A percentile compares a stretch with the other conserved stretches of the same genome.
Evolutionary conservation across 2,888 invertebrate species (phyloP).

Genomic region (Anarsia innoxiella): DNA sequence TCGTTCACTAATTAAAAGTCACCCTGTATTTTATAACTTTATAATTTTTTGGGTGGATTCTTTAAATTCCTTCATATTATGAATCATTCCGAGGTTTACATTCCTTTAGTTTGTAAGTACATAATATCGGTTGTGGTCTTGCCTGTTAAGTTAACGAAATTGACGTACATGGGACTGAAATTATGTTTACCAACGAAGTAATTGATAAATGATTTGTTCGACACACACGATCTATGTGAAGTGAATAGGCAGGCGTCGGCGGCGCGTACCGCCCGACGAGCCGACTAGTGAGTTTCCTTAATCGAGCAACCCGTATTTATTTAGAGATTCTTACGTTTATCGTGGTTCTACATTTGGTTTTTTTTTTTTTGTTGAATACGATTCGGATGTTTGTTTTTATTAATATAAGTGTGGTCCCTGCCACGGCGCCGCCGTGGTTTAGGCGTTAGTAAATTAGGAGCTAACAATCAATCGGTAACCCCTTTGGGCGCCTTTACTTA

Average conservation of each 20-base stretch:
- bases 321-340: constrained; percentile 63
- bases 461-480: constrained; percentile 72
- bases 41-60: too few species aligned
- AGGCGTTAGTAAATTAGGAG: constrained; percentile 37
- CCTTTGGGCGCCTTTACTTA: constrained; percentile 72
- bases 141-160: constrained; percentile 74
- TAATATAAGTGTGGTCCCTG: constrained; percentile 40
- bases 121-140: constrained; percentile 77
- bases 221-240: not conserved
- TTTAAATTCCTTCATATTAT: too few species aligned
- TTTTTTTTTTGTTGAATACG: constrained; percentile 62
- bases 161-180: constrained; percentile 68
- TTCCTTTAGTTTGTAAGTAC: constrained; percentile 74
- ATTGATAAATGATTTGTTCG: constrained; percentile 48
- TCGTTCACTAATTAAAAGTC: too few species aligned
- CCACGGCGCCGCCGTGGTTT: constrained; percentile 56
- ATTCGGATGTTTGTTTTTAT: constrained; percentile 44
- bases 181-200: constrained; percentile 74
- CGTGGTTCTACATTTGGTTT: constrained; percentile 52
- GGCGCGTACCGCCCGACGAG: constrained; percentile 9
- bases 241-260: constrained; percentile 19
- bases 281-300: constrained; percentile 71
- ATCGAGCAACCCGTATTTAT: constrained; percentile 63
- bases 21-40: too few species aligned
- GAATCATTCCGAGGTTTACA: constrained; percentile 62